Conservation (phyloP, 2,797 vertebrate genomes). For the Florisuga fusca region DNA sequence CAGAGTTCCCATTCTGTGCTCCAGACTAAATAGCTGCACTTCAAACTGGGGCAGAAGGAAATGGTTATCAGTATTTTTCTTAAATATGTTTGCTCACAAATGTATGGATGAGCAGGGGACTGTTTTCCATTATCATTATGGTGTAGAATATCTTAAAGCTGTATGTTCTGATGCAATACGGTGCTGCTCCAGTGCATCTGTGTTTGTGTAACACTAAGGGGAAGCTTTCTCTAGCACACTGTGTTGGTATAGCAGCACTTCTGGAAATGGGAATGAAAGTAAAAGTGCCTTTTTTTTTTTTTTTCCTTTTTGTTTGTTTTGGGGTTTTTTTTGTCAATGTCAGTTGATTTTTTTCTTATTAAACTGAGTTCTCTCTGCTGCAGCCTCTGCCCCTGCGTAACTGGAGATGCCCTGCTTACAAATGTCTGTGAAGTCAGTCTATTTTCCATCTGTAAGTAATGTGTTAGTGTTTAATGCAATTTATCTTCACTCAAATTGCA, state of each 20-base stretch:
- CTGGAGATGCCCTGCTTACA: conserved; percentile 35
- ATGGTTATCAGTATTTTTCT: background rate
- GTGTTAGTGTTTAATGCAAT: conserved; percentile 66
- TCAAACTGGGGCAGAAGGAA: conserved; percentile 44
- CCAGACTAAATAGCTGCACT: background rate
- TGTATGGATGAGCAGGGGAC: background rate
- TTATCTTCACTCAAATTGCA: conserved; percentile 59
- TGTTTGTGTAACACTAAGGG: background rate
- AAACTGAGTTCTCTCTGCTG: conserved; percentile 5
- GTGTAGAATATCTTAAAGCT: background rate
- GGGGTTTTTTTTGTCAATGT: background rate
- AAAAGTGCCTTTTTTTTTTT: background rate
- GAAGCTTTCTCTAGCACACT: background rate
- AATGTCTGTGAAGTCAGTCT: conserved; percentile 55
- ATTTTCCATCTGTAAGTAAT: conserved; percentile 68
- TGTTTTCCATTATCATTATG: background rate
- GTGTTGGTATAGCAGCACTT: background rate
- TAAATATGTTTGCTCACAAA: background rate
- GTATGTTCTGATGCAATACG: background rate
- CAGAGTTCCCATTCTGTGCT: background rate
- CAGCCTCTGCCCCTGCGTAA: background rate
- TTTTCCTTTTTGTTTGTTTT: background rate
- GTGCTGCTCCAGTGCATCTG: background rate
- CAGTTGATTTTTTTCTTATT: conserved; percentile 34
- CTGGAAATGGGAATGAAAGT: background rate